Percentiles rank a stretch among this genome's conserved stretches.
Conservation (phyloP, 2,113 vertebrate species). For the Seriola quinqueradiata region DNA sequence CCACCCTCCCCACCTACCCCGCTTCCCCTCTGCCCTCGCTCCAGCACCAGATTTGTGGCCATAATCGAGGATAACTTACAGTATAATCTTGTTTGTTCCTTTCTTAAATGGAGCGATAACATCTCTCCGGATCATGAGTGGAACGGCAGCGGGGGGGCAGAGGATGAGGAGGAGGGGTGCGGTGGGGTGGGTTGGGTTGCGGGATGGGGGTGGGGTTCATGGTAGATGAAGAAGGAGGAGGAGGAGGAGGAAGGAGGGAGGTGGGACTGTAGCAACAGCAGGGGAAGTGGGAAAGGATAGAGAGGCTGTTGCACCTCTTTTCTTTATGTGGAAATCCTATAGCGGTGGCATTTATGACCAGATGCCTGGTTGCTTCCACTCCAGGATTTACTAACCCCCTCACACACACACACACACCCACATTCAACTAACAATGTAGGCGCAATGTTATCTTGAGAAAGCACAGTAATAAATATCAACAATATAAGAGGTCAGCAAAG, state of each 20-base stretch:
- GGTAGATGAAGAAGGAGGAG: neutral
- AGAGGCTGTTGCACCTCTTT: slow-evolving; percentile 75
- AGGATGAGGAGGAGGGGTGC: neutral
- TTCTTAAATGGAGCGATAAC: slow-evolving; percentile 84
- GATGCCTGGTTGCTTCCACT: slow-evolving; percentile 65
- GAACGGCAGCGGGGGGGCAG: slow-evolving; percentile 48
- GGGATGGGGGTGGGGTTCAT: neutral
- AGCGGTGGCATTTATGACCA: slow-evolving; percentile 79
- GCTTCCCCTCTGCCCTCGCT: slow-evolving; percentile 25
- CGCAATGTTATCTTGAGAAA: slow-evolving; percentile 72
- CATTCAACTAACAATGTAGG: slow-evolving; percentile 55
- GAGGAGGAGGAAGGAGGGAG: slow-evolving; percentile 8
- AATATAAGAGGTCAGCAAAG: slow-evolving; percentile 78
- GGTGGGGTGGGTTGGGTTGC: neutral
- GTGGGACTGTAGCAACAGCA: slow-evolving; percentile 30
- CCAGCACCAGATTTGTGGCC: slow-evolving; percentile 79
- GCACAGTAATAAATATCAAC: slow-evolving; percentile 80
- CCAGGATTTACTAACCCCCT: slow-evolving; percentile 75
- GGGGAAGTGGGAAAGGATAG: slow-evolving; percentile 58
- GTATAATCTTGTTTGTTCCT: slow-evolving; percentile 83
- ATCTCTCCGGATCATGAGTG: slow-evolving; percentile 76
- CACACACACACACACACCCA: slow-evolving; percentile 28
- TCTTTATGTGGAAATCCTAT: slow-evolving; percentile 83
- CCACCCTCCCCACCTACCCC: neutral
- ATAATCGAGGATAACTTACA: slow-evolving; percentile 83